These are phyloP conservation scores for Rhabdomys dilectus DNA, from an alignment of 2,113 vertebrate species.

Conservation along the genomic window DNA sequence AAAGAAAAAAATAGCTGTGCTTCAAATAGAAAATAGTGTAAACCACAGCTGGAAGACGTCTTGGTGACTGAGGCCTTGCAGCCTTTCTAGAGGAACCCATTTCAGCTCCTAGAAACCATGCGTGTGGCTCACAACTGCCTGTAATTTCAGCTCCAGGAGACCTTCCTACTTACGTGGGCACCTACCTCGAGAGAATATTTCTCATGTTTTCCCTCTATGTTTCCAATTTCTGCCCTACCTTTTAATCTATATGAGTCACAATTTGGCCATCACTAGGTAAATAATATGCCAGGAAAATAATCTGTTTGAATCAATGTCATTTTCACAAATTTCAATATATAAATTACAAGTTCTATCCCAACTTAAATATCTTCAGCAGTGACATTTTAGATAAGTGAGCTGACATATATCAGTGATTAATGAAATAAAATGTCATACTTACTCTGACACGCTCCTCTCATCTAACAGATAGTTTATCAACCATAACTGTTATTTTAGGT, in stretches of 20 bases:
- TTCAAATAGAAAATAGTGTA: background rate
- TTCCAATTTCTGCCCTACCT: constrained; percentile 40
- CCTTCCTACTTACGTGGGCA: background rate
- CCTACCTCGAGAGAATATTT: background rate
- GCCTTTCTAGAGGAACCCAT: no score
- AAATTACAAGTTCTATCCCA: constrained; percentile 27
- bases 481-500: background rate
- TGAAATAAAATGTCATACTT: constrained; percentile 15
- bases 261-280: constrained; percentile 36
- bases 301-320: constrained; percentile 19
- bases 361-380: constrained; percentile 37
- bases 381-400: constrained; percentile 13
- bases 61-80: no score
- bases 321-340: constrained; percentile 45
- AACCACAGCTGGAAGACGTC: background rate
- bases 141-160: background rate
- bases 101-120: no score
- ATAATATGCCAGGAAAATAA: constrained; percentile 30
- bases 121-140: background rate
- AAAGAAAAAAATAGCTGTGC: background rate
- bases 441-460: background rate
- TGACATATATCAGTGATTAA: background rate
- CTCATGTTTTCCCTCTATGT: background rate
- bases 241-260: constrained; percentile 62
- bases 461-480: background rate